These are phyloP conservation scores for Tragelaphus imberbis DNA, from an alignment of 2,113 vertebrate species.

Conservation along the genomic window DNA sequence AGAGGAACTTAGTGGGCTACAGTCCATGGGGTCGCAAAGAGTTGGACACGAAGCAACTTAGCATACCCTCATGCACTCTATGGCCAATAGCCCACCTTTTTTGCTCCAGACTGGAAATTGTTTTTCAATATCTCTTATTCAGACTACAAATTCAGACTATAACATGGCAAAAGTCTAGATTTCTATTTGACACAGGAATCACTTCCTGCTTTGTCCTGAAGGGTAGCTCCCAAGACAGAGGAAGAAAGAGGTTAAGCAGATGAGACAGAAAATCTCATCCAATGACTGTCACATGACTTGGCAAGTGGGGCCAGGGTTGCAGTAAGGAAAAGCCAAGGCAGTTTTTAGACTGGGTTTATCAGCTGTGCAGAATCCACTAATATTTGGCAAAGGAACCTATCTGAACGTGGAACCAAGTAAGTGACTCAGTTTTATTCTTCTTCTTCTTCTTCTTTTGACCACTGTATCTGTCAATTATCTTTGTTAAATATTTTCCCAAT, in stretches of 20 bases:
- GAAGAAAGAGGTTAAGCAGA: background rate
- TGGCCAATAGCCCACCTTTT: background rate
- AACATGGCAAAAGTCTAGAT: background rate
- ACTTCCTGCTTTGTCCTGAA: background rate
- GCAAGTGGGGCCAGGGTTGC: background rate
- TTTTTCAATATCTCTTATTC: background rate
- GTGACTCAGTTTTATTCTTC: background rate
- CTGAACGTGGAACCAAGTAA: background rate
- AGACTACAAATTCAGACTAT: background rate
- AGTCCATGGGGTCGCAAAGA: background rate
- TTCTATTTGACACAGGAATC: background rate
- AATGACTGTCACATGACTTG: background rate
- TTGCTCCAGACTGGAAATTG: background rate
- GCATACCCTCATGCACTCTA: background rate
- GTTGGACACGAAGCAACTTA: background rate
- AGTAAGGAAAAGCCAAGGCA: background rate
- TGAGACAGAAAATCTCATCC: background rate
- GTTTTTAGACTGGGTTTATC: background rate
- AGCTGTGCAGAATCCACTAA: background rate
- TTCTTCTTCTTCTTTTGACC: background rate
- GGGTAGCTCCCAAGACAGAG: background rate
- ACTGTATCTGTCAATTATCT: background rate
- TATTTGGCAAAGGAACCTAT: constrained; percentile 27
- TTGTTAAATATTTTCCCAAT: background rate
- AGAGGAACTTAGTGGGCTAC: background rate